Percentiles rank a stretch among this genome's conserved stretches.
Evolutionary conservation across 2,113 vertebrate genomes (phyloP).

Genomic region (Petaurus breviceps): DNA sequence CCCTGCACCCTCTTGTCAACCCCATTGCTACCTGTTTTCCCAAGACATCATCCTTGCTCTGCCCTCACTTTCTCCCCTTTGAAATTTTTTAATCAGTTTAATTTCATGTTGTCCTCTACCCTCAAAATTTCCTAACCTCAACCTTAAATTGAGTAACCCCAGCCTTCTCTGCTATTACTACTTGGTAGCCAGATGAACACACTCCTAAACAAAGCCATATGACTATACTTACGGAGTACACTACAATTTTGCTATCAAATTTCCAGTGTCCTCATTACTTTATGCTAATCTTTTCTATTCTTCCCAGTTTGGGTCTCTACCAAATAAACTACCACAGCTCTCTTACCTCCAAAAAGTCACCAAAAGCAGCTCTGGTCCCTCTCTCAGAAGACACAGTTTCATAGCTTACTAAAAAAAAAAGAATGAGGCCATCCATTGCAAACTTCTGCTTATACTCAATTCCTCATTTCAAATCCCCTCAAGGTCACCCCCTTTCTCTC

Average conservation of each 20-base stretch:
- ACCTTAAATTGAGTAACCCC: not conserved
- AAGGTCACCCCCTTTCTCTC: not conserved
- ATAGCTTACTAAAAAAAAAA: not conserved
- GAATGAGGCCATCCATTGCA: not conserved
- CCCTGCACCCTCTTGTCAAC: not conserved
- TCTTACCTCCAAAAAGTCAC: not conserved
- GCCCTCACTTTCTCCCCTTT: not conserved
- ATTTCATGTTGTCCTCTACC: not conserved
- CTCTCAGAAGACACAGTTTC: not conserved
- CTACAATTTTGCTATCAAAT: not conserved
- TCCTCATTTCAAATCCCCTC: not conserved
- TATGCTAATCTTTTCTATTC: not conserved
- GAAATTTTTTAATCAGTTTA: not conserved
- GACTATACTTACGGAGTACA: too few species aligned
- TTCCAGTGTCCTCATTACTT: not conserved
- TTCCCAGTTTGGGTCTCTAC: not conserved
- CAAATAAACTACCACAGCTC: not conserved
- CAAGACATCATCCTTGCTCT: not conserved
- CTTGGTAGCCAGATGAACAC: not conserved
- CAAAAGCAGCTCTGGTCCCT: not conserved
- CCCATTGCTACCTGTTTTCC: not conserved
- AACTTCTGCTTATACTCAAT: not conserved
- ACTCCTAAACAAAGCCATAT: not conserved
- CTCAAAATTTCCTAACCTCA: not conserved
- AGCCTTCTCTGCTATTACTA: not conserved